Conservation (phyloP, 2,113 vertebrate genomes). For the Myiopsitta monachus region DNA sequence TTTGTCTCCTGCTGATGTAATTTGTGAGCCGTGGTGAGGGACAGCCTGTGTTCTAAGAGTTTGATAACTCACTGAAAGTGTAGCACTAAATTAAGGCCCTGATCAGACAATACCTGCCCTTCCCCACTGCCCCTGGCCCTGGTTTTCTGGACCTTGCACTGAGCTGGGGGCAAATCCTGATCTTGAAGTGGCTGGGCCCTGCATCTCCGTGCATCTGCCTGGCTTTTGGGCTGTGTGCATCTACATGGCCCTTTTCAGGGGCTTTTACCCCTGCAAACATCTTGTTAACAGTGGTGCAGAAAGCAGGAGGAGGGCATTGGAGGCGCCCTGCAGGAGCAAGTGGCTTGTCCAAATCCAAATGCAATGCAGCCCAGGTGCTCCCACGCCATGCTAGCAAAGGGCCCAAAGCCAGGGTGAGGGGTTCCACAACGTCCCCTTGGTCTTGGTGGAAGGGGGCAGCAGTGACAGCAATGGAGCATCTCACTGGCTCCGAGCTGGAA, state of each 20-base stretch:
- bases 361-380: neutral
- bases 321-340: rapidly evolving
- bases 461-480: neutral
- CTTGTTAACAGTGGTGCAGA: neutral
- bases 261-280: neutral
- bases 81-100: neutral
- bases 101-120: neutral
- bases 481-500: rapidly evolving
- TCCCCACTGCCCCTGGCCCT: neutral
- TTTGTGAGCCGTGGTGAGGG: neutral
- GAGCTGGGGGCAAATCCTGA: neutral
- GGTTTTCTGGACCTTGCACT: rapidly evolving
- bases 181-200: rapidly evolving
- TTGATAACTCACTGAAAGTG: neutral
- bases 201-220: neutral
- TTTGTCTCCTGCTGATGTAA: neutral
- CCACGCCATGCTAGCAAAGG: neutral
- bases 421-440: neutral
- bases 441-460: neutral
- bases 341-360: neutral
- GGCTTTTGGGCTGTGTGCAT: rapidly evolving
- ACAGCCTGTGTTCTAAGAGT: rapidly evolving
- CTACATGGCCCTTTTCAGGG: neutral
- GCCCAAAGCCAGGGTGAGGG: neutral
- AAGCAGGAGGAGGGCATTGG: neutral